A percentile compares a stretch with the other conserved stretches of the same genome.
Evolutionary conservation across 2,113 vertebrate species (phyloP).

Genomic region (Picathartes gymnocephalus): DNA sequence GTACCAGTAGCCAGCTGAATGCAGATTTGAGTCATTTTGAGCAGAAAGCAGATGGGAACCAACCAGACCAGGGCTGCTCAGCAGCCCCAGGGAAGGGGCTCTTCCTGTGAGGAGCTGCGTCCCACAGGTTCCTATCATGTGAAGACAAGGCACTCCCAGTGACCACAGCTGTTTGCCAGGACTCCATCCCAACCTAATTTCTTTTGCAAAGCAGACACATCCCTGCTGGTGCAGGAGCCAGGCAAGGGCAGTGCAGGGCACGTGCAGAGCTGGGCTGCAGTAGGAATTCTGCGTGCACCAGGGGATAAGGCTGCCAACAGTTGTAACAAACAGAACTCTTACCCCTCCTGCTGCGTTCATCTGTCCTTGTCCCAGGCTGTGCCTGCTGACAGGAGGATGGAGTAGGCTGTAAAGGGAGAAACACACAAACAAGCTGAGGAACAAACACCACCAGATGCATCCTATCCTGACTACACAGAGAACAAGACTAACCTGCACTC

Average conservation of each 20-base stretch:
- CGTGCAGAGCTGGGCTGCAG: neutral
- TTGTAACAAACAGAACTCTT: neutral
- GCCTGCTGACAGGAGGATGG: neutral
- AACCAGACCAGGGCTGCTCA: neutral
- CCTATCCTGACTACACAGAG: neutral
- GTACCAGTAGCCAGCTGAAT: accelerated
- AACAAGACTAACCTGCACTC: too few relatives aligned
- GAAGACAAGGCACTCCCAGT: neutral
- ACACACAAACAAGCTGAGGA: neutral
- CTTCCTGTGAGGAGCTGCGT: neutral
- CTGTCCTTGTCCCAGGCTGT: accelerated
- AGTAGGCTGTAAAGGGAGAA: neutral
- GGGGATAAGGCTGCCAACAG: neutral
- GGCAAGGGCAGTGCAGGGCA: neutral
- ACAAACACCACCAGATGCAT: neutral
- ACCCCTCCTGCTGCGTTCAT: accelerated
- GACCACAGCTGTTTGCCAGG: neutral
- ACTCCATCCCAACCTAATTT: neutral
- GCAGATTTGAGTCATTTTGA: neutral
- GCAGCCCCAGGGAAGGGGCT: accelerated
- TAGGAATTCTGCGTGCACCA: accelerated
- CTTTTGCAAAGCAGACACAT: neutral
- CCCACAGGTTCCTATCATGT: accelerated
- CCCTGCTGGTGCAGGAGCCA: neutral
- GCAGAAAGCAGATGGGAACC: neutral